Conservation (phyloP, 1,140 invertebrate genomes). For the Coelopa frigida region DNA sequence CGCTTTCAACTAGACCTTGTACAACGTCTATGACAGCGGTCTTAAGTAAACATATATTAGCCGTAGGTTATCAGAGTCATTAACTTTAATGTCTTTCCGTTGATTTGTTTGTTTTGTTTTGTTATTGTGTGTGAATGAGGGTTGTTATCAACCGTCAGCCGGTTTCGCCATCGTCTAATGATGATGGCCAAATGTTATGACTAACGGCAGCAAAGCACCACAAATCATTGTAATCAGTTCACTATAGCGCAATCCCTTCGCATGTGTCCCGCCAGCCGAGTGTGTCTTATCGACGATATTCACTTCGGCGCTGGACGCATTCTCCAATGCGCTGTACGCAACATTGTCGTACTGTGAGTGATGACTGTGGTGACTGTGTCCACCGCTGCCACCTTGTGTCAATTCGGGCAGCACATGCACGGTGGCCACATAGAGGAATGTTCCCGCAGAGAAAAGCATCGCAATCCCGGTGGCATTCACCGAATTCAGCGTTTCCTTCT, state of each 20-base stretch:
- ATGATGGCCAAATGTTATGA: slow-evolving; percentile 86
- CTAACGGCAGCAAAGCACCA: slow-evolving; percentile 76
- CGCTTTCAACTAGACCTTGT: no score
- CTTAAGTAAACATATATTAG: no score
- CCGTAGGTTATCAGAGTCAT: no score
- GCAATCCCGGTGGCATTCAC: slow-evolving; percentile 86
- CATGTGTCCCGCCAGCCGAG: slow-evolving; percentile 33
- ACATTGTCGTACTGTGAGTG: slow-evolving; percentile 19
- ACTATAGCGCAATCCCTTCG: slow-evolving; percentile 57
- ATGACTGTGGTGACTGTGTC: slow-evolving; percentile 29
- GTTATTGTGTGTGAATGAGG: no score
- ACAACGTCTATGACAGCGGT: no score
- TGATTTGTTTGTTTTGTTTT: no score
- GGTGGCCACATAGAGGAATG: slow-evolving; percentile 97
- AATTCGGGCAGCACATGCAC: slow-evolving; percentile 96
- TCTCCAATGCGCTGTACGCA: slow-evolving; percentile 32
- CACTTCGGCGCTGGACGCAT: slow-evolving; percentile 14
- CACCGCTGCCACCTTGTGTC: slow-evolving; percentile 48
- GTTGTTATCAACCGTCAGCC: no score
- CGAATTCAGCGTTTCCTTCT: slow-evolving; percentile 64
- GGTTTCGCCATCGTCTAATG: no score
- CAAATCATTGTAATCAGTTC: slow-evolving; percentile 78
- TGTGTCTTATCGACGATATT: slow-evolving; percentile 7
- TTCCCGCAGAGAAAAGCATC: slow-evolving; percentile 97
- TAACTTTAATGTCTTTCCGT: no score